Evolutionary conservation across 2,888 invertebrate genomes (phyloP).

Genomic region (Mesodorylaimus sp.): DNA sequence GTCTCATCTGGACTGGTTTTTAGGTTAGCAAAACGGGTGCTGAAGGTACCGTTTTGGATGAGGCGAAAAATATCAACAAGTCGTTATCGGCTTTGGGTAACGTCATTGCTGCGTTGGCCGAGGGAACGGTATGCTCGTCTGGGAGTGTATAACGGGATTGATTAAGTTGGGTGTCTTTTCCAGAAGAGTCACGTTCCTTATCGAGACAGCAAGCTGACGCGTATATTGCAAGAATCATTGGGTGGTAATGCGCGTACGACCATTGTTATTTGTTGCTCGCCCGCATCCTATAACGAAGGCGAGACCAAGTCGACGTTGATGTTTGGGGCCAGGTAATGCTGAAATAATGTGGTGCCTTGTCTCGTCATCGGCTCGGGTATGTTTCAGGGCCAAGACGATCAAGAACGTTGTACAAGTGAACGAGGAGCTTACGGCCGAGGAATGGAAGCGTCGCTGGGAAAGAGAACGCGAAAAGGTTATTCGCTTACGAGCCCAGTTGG

Average conservation of each 20-base stretch:
- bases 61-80: slow-evolving; percentile 99
- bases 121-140: slow-evolving; percentile 55
- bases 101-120: slow-evolving; percentile 94
- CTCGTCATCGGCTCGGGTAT: no score
- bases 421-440: slow-evolving; percentile 96
- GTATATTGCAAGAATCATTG: slow-evolving; percentile 95
- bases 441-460: slow-evolving; percentile 97
- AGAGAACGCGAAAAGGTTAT: slow-evolving; percentile 85
- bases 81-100: slow-evolving; percentile 96
- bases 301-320: slow-evolving; percentile 97
- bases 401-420: slow-evolving; percentile 99
- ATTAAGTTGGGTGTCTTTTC: slow-evolving; percentile 13
- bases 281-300: slow-evolving; percentile 93
- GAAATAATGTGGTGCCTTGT: no score
- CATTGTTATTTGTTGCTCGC: slow-evolving; percentile 95
- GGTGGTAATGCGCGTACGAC: slow-evolving; percentile 75
- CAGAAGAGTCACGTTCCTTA: slow-evolving; percentile 95
- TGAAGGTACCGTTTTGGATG: slow-evolving; percentile 92
- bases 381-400: slow-evolving; percentile 79
- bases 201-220: slow-evolving; percentile 91
- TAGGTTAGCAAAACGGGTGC: slow-evolving; percentile 97
- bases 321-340: slow-evolving; percentile 66
- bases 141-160: neutral
- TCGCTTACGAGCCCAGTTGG: slow-evolving; percentile 71
- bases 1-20: no score